These are phyloP conservation scores for Acrossocheilus fasciatus DNA, from an alignment of 2,797 vertebrate genomes.

Conservation along the genomic window DNA sequence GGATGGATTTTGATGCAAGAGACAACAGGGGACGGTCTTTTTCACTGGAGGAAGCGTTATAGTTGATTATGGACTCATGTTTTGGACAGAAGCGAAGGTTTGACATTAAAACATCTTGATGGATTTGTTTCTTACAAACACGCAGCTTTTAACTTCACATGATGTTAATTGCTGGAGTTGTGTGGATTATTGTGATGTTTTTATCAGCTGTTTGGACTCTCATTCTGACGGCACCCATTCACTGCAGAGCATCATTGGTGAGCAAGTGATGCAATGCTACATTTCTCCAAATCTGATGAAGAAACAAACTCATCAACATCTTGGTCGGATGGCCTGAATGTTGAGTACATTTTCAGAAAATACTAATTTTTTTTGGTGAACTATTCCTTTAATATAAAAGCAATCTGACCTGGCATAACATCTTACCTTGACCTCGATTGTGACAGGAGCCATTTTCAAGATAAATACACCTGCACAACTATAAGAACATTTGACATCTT, in stretches of 20 bases:
- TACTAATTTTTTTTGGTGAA: background rate
- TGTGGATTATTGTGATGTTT: background rate
- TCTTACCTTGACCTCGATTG: constrained; percentile 17
- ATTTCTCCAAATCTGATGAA: background rate
- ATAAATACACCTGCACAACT: background rate
- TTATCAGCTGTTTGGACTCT: background rate
- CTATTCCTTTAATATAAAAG: background rate
- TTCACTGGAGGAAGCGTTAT: background rate
- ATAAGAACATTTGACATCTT: background rate
- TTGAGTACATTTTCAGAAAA: background rate
- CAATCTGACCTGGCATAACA: background rate
- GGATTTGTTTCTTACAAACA: background rate
- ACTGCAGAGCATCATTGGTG: background rate
- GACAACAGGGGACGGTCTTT: background rate
- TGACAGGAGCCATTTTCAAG: background rate
- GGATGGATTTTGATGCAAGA: background rate
- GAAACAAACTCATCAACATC: background rate
- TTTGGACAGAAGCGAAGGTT: background rate
- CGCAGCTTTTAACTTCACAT: background rate
- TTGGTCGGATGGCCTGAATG: background rate
- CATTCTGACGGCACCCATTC: background rate
- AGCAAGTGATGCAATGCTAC: background rate
- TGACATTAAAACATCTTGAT: background rate
- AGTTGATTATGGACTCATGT: background rate
- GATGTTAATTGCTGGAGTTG: background rate